A percentile compares a stretch with the other conserved stretches of the same genome.
Evolutionary conservation across 2,797 vertebrate genomes (phyloP).

Genomic region (Protosalanx chinensis): DNA sequence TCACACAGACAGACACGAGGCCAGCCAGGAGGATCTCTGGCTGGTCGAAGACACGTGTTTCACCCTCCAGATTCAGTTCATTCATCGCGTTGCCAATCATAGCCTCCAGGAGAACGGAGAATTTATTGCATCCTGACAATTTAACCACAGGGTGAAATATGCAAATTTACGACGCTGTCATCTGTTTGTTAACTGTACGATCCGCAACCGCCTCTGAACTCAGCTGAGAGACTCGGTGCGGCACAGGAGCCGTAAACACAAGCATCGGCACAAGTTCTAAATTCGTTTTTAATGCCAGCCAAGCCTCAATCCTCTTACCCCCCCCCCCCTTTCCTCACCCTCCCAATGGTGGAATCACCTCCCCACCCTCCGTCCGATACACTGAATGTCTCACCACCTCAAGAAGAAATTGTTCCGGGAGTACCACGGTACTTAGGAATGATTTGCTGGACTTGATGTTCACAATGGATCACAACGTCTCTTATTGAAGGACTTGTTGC

Average conservation of each 20-base stretch:
- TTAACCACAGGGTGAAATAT: conserved; percentile 11
- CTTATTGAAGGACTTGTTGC: no score
- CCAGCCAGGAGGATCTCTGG: not conserved
- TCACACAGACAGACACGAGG: conserved; percentile 6
- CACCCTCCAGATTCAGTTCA: conserved; percentile 4
- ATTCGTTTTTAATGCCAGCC: not conserved
- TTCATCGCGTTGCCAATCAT: conserved; percentile 19
- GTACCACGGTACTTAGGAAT: no score
- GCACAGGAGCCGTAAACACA: not conserved
- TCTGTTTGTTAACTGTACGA: not conserved
- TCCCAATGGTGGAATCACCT: no score
- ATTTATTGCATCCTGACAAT: conserved; percentile 7
- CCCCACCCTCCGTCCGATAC: no score
- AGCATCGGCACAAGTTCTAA: not conserved
- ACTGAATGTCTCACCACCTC: no score
- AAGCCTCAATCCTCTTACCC: no score
- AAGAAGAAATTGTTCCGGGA: no score
- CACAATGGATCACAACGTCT: no score
- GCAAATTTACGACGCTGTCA: not conserved
- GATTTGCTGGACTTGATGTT: no score
- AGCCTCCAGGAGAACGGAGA: conserved; percentile 14
- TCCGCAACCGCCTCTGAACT: not conserved
- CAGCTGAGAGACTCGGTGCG: not conserved
- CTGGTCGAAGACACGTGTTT: not conserved
- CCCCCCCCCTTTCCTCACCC: not conserved